phyloP scores from a whole-genome alignment of 92 coral and sea anemone genomes.

The Desmophyllum pertusum region DNA sequence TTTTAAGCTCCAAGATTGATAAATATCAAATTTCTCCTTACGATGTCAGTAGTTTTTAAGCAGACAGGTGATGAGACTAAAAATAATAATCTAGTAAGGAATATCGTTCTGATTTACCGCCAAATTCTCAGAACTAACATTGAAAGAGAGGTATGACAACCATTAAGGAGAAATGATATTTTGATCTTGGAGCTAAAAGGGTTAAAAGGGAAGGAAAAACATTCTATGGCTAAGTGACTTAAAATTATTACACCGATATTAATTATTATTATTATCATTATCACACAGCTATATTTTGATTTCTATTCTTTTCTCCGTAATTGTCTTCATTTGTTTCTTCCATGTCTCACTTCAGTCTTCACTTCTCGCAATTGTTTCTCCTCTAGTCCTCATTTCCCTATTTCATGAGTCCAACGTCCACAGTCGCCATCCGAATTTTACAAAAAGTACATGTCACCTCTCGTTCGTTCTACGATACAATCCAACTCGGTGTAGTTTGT shows the following conservation, averaged over 20 bases:
- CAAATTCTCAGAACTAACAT: not conserved
- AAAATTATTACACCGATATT: not conserved
- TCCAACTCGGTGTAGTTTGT: constrained; percentile 1
- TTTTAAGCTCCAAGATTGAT: not conserved
- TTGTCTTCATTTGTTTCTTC: not conserved
- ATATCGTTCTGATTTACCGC: not conserved
- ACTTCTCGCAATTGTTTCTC: not conserved
- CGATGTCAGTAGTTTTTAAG: not conserved
- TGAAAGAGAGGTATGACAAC: not conserved
- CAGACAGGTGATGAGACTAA: not conserved
- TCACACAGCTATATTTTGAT: not conserved
- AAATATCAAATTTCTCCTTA: not conserved
- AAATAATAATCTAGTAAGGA: not conserved
- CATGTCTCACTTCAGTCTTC: not conserved
- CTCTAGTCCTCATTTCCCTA: not conserved
- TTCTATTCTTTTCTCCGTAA: not conserved
- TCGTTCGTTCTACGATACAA: not conserved
- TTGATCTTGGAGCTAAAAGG: not conserved
- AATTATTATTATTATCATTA: not conserved
- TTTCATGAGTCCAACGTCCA: not conserved
- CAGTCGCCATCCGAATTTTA: not conserved
- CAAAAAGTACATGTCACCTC: not conserved
- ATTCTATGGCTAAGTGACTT: not conserved
- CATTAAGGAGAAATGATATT: not conserved
- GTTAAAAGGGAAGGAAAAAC: not conserved